Evolutionary conservation across 2,888 invertebrate species (phyloP).

Genomic region (Lithophane semibrunnea): DNA sequence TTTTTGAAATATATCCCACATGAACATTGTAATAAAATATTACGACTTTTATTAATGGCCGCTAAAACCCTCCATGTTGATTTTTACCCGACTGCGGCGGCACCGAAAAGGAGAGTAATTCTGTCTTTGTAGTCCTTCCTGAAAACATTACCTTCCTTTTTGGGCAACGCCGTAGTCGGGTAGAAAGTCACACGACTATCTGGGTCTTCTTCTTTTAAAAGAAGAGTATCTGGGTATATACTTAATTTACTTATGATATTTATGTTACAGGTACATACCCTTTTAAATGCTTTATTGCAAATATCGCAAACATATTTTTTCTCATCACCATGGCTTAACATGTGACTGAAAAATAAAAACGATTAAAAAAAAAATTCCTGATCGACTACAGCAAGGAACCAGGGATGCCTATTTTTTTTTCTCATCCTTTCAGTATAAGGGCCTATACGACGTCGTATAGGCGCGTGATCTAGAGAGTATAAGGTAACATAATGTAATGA

Average conservation of each 20-base stretch:
- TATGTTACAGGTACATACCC: slow-evolving; percentile 69
- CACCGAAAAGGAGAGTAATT: background rate
- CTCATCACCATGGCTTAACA: slow-evolving; percentile 68
- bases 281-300: slow-evolving; percentile 80
- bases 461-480: background rate
- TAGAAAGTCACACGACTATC: background rate
- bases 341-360: slow-evolving; percentile 75
- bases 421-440: background rate
- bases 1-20: no score
- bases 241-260: background rate
- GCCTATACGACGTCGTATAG: background rate
- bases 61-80: background rate
- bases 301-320: slow-evolving; percentile 73
- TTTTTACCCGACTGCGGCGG: background rate
- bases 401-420: background rate
- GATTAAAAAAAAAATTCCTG: background rate
- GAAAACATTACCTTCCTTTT: background rate
- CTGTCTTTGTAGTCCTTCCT: background rate
- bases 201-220: background rate
- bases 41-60: no score
- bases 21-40: no score
- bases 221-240: no score
- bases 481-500: background rate
- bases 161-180: background rate
- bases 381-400: background rate